phyloP scores from a whole-genome alignment of 2,888 invertebrate genomes.

The Serripes groenlandicus region DNA sequence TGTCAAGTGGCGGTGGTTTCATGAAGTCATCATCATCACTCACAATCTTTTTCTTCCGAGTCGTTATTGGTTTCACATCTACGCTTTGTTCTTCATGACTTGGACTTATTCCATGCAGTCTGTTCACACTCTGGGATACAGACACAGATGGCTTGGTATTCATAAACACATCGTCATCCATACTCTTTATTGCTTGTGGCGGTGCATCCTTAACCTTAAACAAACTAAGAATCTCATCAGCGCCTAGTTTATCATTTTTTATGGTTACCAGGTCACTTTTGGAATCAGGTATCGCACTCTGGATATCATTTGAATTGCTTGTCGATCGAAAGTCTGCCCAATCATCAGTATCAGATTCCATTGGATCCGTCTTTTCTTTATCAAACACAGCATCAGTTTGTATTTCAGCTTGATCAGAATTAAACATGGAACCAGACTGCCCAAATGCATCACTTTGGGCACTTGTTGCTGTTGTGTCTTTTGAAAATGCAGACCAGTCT shows the following conservation, averaged over 20 bases:
- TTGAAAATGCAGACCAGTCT: slow-evolving; percentile 61
- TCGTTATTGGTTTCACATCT: slow-evolving; percentile 11
- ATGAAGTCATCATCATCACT: slow-evolving; percentile 70
- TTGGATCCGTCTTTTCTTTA: slow-evolving; percentile 67
- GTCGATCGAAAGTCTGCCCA: slow-evolving; percentile 45
- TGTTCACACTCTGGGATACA: slow-evolving; percentile 40
- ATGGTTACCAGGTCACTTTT: slow-evolving; percentile 55
- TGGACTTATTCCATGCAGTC: slow-evolving; percentile 40
- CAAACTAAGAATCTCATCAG: slow-evolving; percentile 76
- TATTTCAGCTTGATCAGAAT: not conserved
- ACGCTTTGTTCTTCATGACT: slow-evolving; percentile 16
- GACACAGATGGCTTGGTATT: slow-evolving; percentile 6
- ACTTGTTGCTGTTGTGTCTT: not conserved
- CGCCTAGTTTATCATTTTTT: slow-evolving; percentile 74
- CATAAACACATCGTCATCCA: slow-evolving; percentile 52
- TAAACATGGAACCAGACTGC: not conserved
- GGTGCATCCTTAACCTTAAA: slow-evolving; percentile 78
- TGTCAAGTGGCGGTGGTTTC: slow-evolving; percentile 79
- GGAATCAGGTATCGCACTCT: slow-evolving; percentile 22
- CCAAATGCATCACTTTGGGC: not conserved
- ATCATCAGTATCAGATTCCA: slow-evolving; percentile 11
- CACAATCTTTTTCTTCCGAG: slow-evolving; percentile 42
- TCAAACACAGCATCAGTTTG: not conserved
- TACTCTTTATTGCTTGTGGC: slow-evolving; percentile 28
- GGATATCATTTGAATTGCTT: not conserved